Evolutionary conservation across 2,797 vertebrate genomes (phyloP).

Genomic region (Pteronotus mesoamericanus): DNA sequence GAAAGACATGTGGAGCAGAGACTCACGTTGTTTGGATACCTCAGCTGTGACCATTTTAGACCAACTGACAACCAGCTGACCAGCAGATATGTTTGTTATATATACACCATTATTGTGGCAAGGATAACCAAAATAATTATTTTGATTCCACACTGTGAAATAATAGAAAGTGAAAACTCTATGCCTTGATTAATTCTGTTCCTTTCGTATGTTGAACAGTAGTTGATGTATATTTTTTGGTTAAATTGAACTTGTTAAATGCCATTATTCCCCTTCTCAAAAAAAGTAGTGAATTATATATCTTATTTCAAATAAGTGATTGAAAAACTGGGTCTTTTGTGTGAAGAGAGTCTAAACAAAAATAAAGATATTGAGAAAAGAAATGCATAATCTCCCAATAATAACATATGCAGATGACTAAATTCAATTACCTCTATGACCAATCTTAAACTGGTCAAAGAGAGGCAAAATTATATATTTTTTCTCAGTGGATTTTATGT

Average conservation of each 20-base stretch:
- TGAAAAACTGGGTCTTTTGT: background rate
- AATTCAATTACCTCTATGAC: background rate
- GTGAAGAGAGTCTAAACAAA: background rate
- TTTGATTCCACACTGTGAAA: background rate
- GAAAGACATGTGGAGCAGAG: background rate
- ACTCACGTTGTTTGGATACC: no score
- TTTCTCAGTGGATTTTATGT: background rate
- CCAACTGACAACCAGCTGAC: background rate
- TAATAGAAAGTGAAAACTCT: background rate
- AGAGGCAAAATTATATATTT: background rate
- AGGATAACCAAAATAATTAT: no score
- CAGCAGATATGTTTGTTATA: background rate
- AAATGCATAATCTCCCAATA: background rate
- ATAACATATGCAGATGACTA: background rate
- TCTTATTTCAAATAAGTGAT: background rate
- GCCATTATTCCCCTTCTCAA: background rate
- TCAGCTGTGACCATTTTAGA: background rate
- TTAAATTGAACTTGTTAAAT: background rate
- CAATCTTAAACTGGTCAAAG: background rate
- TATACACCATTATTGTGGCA: background rate
- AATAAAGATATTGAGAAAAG: background rate
- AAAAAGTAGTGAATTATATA: background rate
- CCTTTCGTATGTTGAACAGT: background rate
- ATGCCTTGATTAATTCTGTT: background rate
- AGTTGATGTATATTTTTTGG: background rate